Conservation (phyloP, 2,113 vertebrate species). For the Pycnonotus jocosus region DNA sequence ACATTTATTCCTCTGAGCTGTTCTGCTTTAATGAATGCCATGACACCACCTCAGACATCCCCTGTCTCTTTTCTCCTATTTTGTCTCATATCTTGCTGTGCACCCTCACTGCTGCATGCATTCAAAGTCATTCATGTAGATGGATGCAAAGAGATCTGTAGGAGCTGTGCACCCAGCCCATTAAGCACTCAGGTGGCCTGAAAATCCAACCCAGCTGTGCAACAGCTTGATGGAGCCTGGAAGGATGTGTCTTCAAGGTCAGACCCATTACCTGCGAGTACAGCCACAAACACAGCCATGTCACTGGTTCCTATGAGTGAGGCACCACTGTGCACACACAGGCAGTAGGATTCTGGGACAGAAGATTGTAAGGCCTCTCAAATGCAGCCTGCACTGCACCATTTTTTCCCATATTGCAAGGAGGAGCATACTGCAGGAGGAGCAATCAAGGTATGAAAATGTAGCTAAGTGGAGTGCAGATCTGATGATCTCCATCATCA, state of each 20-base stretch:
- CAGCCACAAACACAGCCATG: neutral
- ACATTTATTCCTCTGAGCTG: neutral
- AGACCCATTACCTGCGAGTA: neutral
- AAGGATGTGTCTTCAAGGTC: neutral
- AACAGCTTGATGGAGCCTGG: neutral
- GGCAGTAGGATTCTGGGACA: neutral
- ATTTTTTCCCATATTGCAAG: neutral
- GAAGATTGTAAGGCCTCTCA: neutral
- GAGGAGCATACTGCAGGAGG: neutral
- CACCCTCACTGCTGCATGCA: neutral
- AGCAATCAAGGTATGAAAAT: neutral
- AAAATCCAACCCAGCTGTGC: neutral
- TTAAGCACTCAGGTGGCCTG: neutral
- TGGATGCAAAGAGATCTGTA: neutral
- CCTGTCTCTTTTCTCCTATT: neutral
- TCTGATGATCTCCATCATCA: neutral
- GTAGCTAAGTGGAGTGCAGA: neutral
- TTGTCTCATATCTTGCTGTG: neutral
- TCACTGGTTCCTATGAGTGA: neutral
- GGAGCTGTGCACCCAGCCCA: rapidly evolving
- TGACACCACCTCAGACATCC: neutral
- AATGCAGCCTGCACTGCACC: neutral
- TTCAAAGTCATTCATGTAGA: neutral
- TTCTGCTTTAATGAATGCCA: neutral
- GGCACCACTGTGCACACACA: neutral